Percentiles rank a stretch among this genome's conserved stretches.
Conservation (phyloP, 2,113 vertebrate genomes). For the Pristiophorus japonicus region DNA sequence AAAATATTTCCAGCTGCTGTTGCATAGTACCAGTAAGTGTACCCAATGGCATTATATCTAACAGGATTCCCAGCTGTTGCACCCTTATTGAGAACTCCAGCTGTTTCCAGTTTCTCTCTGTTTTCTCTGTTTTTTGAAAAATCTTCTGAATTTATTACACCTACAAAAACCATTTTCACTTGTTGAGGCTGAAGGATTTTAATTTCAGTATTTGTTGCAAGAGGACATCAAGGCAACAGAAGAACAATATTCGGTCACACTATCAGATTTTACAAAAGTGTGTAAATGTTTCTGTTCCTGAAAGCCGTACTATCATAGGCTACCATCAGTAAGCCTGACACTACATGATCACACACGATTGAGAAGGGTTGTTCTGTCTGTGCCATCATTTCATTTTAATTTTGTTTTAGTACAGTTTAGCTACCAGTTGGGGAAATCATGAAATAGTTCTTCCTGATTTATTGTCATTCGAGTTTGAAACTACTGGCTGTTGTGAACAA, state of each 20-base stretch:
- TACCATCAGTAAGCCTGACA: background rate
- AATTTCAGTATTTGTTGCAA: background rate
- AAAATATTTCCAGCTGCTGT: background rate
- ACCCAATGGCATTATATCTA: background rate
- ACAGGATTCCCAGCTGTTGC: background rate
- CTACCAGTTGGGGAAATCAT: background rate
- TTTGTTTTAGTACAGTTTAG: background rate
- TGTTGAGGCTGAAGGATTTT: background rate
- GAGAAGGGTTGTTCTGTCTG: background rate
- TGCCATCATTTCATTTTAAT: background rate
- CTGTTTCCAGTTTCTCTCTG: background rate
- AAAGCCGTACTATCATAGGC: background rate
- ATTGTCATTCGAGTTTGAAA: background rate
- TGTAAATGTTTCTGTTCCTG: background rate
- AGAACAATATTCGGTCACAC: background rate
- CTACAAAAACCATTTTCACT: background rate
- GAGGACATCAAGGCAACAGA: background rate
- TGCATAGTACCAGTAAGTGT: background rate
- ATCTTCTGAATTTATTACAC: background rate
- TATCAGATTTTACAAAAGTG: background rate
- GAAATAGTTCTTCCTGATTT: background rate
- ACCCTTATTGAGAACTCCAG: background rate
- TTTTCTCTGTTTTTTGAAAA: background rate
- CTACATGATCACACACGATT: background rate
- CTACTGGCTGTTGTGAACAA: background rate